A percentile compares a stretch with the other conserved stretches of the same genome.
phyloP scores from a whole-genome alignment of 2,797 vertebrate genomes.

The Amazona ochrocephala region DNA sequence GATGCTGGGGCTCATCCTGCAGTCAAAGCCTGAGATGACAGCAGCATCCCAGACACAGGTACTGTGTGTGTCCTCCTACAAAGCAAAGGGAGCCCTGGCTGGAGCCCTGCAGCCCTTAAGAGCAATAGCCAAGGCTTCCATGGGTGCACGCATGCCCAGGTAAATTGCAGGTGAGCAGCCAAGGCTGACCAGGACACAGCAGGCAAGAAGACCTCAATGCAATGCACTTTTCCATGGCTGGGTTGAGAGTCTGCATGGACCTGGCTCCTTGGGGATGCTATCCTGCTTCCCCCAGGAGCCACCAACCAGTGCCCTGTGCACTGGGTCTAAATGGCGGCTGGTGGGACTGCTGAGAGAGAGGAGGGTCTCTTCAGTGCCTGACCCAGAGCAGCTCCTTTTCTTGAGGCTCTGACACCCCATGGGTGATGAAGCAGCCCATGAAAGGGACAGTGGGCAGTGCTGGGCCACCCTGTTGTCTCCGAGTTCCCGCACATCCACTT shows the following conservation, averaged over 20 bases:
- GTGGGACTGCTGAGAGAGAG: background rate
- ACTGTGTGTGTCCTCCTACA: background rate
- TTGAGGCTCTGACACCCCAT: background rate
- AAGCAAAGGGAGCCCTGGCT: background rate
- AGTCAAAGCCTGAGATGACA: background rate
- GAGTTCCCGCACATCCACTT: background rate
- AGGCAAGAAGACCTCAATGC: background rate
- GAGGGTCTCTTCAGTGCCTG: background rate
- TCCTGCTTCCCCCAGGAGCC: background rate
- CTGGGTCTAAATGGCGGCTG: background rate
- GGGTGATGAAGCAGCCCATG: background rate
- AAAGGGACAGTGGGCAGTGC: background rate
- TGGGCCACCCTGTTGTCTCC: background rate
- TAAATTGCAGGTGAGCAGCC: background rate
- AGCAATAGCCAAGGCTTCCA: background rate
- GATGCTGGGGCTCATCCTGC: background rate
- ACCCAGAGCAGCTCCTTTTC: background rate
- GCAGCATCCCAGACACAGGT: background rate
- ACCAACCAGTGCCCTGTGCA: background rate
- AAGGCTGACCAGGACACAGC: background rate
- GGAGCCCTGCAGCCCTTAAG: background rate
- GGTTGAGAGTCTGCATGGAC: background rate
- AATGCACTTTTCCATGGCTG: fast-evolving
- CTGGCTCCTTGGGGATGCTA: background rate
- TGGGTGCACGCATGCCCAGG: background rate